Percentiles rank a stretch among this genome's conserved stretches.
Conservation (phyloP, 2,888 invertebrate genomes). For the Rhimphoctona megacephalus region DNA sequence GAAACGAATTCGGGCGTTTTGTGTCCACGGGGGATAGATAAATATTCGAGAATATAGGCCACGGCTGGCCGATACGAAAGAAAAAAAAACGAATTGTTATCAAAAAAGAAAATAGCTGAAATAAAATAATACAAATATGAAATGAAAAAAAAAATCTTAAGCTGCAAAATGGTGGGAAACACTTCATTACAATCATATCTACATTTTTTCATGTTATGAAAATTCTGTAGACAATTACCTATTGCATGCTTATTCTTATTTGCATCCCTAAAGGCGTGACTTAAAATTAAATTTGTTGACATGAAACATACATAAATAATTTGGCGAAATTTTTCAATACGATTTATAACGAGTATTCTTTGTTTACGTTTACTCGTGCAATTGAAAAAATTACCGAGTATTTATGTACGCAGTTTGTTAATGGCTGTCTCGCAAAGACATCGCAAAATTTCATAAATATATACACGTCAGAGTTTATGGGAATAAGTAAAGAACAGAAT, state of each 20-base stretch:
- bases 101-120: conserved; percentile 26
- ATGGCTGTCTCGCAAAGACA: too few species aligned
- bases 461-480: too few species aligned
- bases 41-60: conserved; percentile 49
- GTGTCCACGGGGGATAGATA: conserved; percentile 29
- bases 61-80: conserved; percentile 13
- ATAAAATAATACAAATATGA: conserved; percentile 4
- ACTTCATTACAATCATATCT: conserved; percentile 13
- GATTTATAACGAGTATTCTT: too few species aligned
- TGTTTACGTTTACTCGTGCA: too few species aligned
- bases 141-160: neutral
- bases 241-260: too few species aligned
- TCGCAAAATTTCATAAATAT: too few species aligned
- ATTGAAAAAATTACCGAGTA: too few species aligned
- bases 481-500: too few species aligned
- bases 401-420: too few species aligned
- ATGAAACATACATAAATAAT: too few species aligned
- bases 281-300: neutral
- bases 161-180: conserved; percentile 21
- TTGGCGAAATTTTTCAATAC: too few species aligned
- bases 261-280: too few species aligned
- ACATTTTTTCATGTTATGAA: neutral
- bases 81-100: conserved; percentile 18
- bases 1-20: conserved; percentile 24
- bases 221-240: neutral